Evolutionary conservation across 2,113 vertebrate species (phyloP), one percentile per base, ranked within the genome.

Genomic region (Collichthys lucidus): DNA sequence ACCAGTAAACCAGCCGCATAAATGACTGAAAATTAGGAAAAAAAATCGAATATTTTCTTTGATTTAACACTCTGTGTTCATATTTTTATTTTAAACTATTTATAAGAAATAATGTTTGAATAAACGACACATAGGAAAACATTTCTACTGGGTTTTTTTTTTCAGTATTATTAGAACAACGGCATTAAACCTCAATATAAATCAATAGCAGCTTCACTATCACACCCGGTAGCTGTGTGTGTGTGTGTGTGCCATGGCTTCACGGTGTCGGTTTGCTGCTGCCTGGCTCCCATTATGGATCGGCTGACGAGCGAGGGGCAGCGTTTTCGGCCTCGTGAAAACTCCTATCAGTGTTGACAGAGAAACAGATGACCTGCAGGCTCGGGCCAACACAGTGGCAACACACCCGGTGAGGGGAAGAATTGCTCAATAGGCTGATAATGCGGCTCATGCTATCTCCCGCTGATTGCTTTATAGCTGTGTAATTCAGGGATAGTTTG

Each of bases 391-490:
- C 67, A 90, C 80, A 84, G 93, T 94, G 91, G 93, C 92, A 94
- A 91, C 93, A 89, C 80, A 64, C 85, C 92, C 56, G 19, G 82
- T 83, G 92, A 92, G 86, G 70, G 42, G 90, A 92, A 79, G 69
- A 53, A 88, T 82, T 93, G 93, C 92, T 94, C 92, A 95, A 94
- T 88, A 81, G 81, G 83, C 93, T 92, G 92, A 93, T 95, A 95
- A 92, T 53, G 52, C 62, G 78, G 89, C 81, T 79, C 89, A 10
- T 81, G 72, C 42, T 86, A 88, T 89, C 77, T 40, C 9, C 42
- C 19, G 55, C 63, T 90, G 90, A 95, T 94, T 92, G 92, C 77
- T 95, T 96, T 95, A 96, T 95, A 92, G 88, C 92, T 80, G 85
- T 86, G 83, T 91, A 91, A 95, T 92, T 91, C 85, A 80, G 86